Percentiles rank a stretch among this genome's conserved stretches.
These are phyloP conservation scores for Heliconius hewitsoni DNA, from an alignment of 1,140 invertebrate species.

Conservation along the genomic window DNA sequence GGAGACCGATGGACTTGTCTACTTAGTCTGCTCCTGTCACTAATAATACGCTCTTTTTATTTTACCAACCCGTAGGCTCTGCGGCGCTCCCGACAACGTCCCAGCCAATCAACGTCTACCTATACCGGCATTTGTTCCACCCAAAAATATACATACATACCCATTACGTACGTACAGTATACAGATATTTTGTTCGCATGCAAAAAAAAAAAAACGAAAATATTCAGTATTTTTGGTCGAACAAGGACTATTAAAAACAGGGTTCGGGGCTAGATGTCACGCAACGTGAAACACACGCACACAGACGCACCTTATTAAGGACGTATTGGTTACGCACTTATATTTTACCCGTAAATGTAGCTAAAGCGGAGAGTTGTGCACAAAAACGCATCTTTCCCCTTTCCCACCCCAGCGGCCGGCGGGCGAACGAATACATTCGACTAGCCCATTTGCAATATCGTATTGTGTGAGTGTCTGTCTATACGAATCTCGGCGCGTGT, in stretches of 20 bases:
- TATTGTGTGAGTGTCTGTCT: conserved; percentile 74
- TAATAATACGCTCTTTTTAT: conserved; percentile 71
- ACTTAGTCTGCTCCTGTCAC: conserved; percentile 71
- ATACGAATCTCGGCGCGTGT: conserved; percentile 44
- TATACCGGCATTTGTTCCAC: conserved; percentile 36
- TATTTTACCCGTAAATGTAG: conserved; percentile 73
- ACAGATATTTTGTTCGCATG: conserved; percentile 27
- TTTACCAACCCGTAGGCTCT: conserved; percentile 52
- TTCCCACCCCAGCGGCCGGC: conserved; percentile 61
- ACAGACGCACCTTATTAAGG: conserved; percentile 50
- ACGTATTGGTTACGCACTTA: conserved; percentile 75
- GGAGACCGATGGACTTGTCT: conserved; percentile 63
- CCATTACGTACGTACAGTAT: conserved; percentile 22
- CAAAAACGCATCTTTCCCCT: conserved; percentile 78
- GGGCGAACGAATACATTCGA: conserved; percentile 78
- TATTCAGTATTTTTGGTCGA: conserved; percentile 38
- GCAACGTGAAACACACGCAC: conserved; percentile 44
- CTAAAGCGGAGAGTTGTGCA: conserved; percentile 71
- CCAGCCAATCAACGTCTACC: conserved; percentile 38
- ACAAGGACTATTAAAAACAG: conserved; percentile 44
- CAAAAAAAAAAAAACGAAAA: conserved; percentile 33
- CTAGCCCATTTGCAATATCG: conserved; percentile 79
- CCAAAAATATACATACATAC: conserved; percentile 38
- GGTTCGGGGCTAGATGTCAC: conserved; percentile 45
- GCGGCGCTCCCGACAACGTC: conserved; percentile 29